phyloP scores from a whole-genome alignment of 37 sponge, comb jelly and placozoan species.

The Dysidea cf. avara region DNA sequence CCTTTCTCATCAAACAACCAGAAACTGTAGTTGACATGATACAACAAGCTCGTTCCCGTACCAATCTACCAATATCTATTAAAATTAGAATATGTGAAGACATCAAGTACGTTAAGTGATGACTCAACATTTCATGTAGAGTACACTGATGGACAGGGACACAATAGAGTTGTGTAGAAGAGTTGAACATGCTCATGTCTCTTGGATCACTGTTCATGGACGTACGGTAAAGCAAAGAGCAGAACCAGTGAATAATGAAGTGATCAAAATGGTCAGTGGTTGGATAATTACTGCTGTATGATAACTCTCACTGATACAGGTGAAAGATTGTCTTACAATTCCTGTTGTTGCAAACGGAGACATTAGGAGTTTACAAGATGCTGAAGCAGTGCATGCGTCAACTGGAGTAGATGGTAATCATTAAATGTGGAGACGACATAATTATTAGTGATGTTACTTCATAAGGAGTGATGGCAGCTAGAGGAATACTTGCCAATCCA shows the following conservation, averaged over 20 bases:
- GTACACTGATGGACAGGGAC: conserved; percentile 32
- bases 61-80: conserved; percentile 75
- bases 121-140: no score
- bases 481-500: conserved; percentile 90
- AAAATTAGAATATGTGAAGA: conserved; percentile 80
- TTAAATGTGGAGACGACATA: background rate
- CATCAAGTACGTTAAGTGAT: conserved; percentile 39
- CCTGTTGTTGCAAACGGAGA: conserved; percentile 96
- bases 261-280: conserved; percentile 68
- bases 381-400: conserved; percentile 9
- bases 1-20: conserved; percentile 63
- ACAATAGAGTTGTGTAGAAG: conserved; percentile 76
- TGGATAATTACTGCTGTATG: background rate
- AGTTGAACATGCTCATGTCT: conserved; percentile 74
- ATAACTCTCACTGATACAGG: conserved; percentile 15
- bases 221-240: conserved; percentile 78
- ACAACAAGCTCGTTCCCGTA: conserved; percentile 34
- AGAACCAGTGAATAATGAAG: conserved; percentile 71
- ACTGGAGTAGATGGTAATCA: conserved; percentile 70
- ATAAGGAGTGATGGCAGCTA: conserved; percentile 86
- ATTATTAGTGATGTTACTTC: no score
- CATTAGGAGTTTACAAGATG: conserved; percentile 48
- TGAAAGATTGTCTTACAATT: conserved; percentile 72
- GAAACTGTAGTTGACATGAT: conserved; percentile 85
- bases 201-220: conserved; percentile 93